Evolutionary conservation across 2,797 vertebrate genomes (phyloP).

Genomic region (Vespertilio murinus): DNA sequence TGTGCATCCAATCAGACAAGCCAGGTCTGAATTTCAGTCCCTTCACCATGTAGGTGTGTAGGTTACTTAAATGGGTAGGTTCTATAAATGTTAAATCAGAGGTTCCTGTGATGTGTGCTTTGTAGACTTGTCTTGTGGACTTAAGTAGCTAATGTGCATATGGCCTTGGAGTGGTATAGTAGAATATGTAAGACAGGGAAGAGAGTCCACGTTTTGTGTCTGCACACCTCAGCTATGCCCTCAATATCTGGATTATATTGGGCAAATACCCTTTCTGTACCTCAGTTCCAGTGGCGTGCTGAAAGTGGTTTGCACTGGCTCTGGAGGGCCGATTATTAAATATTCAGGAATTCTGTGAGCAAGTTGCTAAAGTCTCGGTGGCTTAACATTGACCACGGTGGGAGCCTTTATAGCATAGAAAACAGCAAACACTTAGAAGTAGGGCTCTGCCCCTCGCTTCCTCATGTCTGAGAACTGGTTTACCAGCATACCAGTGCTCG

Average conservation of each 20-base stretch:
- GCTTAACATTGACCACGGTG: neutral
- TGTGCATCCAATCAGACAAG: neutral
- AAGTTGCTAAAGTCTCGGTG: neutral
- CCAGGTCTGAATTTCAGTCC: neutral
- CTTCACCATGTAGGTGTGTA: neutral
- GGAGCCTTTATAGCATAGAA: neutral
- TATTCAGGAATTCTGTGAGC: neutral
- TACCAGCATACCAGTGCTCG: neutral
- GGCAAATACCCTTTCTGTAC: neutral
- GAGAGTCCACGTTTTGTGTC: accelerated
- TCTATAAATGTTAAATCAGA: neutral
- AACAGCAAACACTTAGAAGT: neutral
- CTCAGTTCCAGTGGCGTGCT: neutral
- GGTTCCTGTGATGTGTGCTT: neutral
- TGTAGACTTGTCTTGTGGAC: neutral
- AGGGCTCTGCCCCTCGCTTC: neutral
- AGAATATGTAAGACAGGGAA: accelerated
- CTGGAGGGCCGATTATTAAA: neutral
- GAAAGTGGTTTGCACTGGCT: neutral
- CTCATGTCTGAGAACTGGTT: neutral
- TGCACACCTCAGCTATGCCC: neutral
- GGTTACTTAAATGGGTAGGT: too few species aligned
- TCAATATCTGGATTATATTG: neutral
- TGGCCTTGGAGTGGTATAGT: neutral
- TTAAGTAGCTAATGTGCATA: neutral